These are phyloP conservation scores for Netelia inedita DNA, from an alignment of 2,888 invertebrate genomes.

Conservation along the genomic window DNA sequence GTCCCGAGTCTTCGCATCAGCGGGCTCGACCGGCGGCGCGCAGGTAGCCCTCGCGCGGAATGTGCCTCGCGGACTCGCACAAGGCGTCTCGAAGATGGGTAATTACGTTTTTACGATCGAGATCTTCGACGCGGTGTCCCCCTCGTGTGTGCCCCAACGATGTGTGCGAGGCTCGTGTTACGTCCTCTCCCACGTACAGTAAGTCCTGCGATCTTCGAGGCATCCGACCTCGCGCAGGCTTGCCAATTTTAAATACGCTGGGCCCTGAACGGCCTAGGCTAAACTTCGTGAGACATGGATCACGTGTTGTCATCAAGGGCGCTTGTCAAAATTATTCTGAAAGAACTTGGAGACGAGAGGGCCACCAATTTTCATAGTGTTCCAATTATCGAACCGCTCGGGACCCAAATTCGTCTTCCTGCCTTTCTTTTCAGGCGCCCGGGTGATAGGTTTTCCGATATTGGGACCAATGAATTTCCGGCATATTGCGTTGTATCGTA, in stretches of 20 bases:
- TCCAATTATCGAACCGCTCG: too few species aligned
- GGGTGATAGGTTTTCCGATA: too few species aligned
- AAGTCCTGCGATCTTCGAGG: constrained; percentile 16
- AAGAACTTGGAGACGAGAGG: too few species aligned
- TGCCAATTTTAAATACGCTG: constrained; percentile 5
- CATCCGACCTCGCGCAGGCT: constrained; percentile 19
- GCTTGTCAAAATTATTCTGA: too few species aligned
- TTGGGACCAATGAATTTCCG: too few species aligned
- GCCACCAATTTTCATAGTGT: too few species aligned
- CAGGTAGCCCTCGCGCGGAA: constrained; percentile 53
- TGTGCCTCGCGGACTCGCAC: constrained; percentile 58
- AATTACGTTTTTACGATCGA: constrained; percentile 77
- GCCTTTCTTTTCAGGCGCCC: too few species aligned
- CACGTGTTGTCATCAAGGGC: too few species aligned
- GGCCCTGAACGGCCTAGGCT: too few species aligned
- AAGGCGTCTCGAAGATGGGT: constrained; percentile 68
- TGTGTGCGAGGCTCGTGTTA: constrained; percentile 33
- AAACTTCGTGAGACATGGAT: too few species aligned
- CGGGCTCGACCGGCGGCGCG: not conserved
- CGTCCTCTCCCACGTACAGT: not conserved
- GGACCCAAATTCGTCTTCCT: too few species aligned
- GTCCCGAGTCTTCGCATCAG: constrained; percentile 50
- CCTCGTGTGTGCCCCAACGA: constrained; percentile 50
- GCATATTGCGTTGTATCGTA: too few species aligned
- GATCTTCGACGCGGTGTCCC: constrained; percentile 72